Evolutionary conservation across 2,888 invertebrate genomes (phyloP), one percentile per base, ranked within the genome.

Genomic region (Acronicta psi): DNA sequence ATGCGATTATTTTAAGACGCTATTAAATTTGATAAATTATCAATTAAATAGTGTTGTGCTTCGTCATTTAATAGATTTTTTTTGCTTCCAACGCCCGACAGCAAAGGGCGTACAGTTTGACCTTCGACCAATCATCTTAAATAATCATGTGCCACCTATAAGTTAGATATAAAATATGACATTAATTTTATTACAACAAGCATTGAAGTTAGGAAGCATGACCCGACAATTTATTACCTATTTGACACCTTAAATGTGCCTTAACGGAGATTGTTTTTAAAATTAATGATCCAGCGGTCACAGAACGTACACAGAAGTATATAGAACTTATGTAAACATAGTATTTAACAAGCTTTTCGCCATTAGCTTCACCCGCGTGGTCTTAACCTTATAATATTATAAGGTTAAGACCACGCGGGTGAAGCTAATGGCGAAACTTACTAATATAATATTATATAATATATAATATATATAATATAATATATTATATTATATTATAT

Each of bases 161-260:
- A 65, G 60, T 69, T 40, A 52, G 25, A 52, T 56, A 65, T 51
- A 37, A 63, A 50, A 47, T 59, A 63, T 69, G 58, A 50, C 36
- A 40, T 53, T 45, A 20, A 69, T 53, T 36, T 46, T 46, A 55
- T 17, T 55, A 37, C 37, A 46, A 46, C 61, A 14, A 8, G n/a
- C 16, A 50, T 50, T 40, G 8, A 38, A 37, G 38, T 29, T 54
- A 67, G 25, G 54, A 55, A 67, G 45, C 31, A 45, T 54, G 67
- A 67, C 59, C 14, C 36, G 2, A 14, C 14, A n/a, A 50, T 14
- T 31, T 42, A 42, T 25, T 14, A 42, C 23, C 11, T 42, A 34
- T 34, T 29, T 29, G 29, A 34, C 34, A 34, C 34, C n/a, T 34
- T 34, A 34, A 34, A 34, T n/a, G n/a, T n/a, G n/a, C 34, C 6